Conservation (phyloP, 1,140 invertebrate species). For the Lucilia sericata region DNA sequence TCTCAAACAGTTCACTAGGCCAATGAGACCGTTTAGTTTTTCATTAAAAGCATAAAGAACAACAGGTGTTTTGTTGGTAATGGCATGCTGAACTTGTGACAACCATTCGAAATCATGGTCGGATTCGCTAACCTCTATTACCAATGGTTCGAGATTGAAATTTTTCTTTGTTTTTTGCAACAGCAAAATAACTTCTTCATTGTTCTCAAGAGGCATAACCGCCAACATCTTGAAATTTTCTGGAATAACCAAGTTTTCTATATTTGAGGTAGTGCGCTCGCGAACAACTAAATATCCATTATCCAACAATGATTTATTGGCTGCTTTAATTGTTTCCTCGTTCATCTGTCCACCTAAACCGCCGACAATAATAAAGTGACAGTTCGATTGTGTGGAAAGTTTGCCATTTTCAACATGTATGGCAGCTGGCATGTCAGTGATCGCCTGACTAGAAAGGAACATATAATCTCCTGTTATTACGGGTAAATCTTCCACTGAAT, state of each 20-base stretch:
- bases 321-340: constrained; percentile 46
- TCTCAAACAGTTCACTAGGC: constrained; percentile 82
- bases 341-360: constrained; percentile 55
- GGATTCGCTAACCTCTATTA: constrained; percentile 58
- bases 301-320: constrained; percentile 61
- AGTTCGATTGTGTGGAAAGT: constrained; percentile 71
- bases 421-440: constrained; percentile 68
- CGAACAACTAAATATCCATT: constrained; percentile 70
- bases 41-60: constrained; percentile 75
- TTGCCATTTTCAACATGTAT: constrained; percentile 75
- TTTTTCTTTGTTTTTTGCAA: constrained; percentile 56
- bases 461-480: constrained; percentile 69
- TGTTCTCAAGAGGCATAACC: constrained; percentile 55
- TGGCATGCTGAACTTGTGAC: constrained; percentile 69
- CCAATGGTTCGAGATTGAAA: constrained; percentile 53
- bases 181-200: constrained; percentile 62
- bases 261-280: constrained; percentile 59
- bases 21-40: constrained; percentile 82
- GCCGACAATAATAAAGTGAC: constrained; percentile 71
- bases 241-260: constrained; percentile 50
- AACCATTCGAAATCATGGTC: constrained; percentile 71
- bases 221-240: constrained; percentile 57
- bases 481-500: constrained; percentile 73
- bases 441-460: constrained; percentile 69
- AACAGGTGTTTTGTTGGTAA: constrained; percentile 68